Evolutionary conservation across 2,888 invertebrate genomes (phyloP).

Genomic region (Drosophila percnosoma): DNA sequence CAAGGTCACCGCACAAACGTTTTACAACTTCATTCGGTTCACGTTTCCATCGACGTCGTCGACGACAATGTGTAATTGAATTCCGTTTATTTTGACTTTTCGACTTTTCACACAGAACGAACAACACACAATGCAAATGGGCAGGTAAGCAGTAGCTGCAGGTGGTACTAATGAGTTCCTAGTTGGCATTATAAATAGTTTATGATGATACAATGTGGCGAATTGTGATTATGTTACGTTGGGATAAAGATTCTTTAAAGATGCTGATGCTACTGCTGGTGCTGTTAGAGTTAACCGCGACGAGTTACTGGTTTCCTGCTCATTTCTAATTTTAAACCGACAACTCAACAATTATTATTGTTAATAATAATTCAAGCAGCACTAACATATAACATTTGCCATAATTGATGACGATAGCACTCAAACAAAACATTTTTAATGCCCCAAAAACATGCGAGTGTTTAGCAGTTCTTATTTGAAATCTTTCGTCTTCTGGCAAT

Average conservation of each 20-base stretch:
- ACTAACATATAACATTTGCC: constrained; percentile 56
- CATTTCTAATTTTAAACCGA: constrained; percentile 76
- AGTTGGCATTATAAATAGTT: constrained; percentile 59
- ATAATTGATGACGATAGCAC: constrained; percentile 41
- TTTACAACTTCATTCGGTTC: constrained; percentile 74
- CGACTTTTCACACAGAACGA: constrained; percentile 70
- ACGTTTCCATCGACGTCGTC: constrained; percentile 17
- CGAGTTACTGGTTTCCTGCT: constrained; percentile 72
- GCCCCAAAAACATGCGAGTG: constrained; percentile 29
- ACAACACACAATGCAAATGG: constrained; percentile 60
- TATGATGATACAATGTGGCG: constrained; percentile 61
- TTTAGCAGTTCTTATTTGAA: constrained; percentile 29
- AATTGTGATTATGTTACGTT: constrained; percentile 26
- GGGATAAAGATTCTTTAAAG: constrained; percentile 12
- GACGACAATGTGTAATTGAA: constrained; percentile 58
- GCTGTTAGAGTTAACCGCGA: constrained; percentile 15
- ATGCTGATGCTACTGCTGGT: constrained; percentile 30
- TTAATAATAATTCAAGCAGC: constrained; percentile 72
- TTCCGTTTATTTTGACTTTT: constrained; percentile 78
- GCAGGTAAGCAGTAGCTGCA: constrained; percentile 32
- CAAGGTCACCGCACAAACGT: constrained; percentile 59
- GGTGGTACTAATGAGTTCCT: constrained; percentile 75
- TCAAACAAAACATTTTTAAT: constrained; percentile 1
- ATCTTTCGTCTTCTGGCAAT: constrained; percentile 28
- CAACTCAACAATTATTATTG: constrained; percentile 69